Evolutionary conservation across 2,797 vertebrate species (phyloP).

Genomic region (Muscicapa striata): DNA sequence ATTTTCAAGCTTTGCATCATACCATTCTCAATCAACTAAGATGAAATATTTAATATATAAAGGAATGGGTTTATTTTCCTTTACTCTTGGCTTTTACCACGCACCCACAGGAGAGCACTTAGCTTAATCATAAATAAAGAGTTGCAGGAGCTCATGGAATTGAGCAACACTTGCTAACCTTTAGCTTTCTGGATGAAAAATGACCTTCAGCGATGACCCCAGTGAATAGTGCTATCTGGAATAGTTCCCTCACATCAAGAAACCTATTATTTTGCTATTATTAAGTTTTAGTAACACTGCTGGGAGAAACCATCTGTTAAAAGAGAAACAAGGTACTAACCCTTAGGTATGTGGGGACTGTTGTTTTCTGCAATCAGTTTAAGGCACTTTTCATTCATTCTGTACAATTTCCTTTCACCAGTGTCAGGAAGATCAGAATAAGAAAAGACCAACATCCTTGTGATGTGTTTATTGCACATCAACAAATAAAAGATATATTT

Average conservation of each 20-base stretch:
- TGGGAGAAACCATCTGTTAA: slow-evolving; percentile 43
- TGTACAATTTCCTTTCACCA: slow-evolving; percentile 26
- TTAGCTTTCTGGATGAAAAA: slow-evolving; percentile 46
- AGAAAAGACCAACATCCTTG: slow-evolving; percentile 32
- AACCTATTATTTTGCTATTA: slow-evolving; percentile 56
- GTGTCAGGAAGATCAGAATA: slow-evolving; percentile 38
- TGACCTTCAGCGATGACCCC: slow-evolving; percentile 37
- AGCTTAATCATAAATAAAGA: slow-evolving; percentile 53
- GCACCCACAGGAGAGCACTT: slow-evolving; percentile 2
- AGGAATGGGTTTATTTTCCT: slow-evolving; percentile 36
- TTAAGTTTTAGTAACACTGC: slow-evolving; percentile 52
- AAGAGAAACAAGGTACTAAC: slow-evolving; percentile 48
- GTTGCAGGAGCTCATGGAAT: slow-evolving; percentile 11
- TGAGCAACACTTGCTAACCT: slow-evolving; percentile 49
- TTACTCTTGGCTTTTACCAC: slow-evolving; percentile 40
- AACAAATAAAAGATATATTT: slow-evolving; percentile 60
- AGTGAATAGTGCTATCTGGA: slow-evolving; percentile 35
- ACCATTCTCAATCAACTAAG: slow-evolving; percentile 20
- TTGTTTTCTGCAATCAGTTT: slow-evolving; percentile 33
- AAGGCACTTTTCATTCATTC: slow-evolving; percentile 37
- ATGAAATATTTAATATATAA: slow-evolving; percentile 44
- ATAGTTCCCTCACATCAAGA: slow-evolving; percentile 18
- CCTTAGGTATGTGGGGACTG: neutral
- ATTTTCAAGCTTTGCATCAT: slow-evolving; percentile 32
- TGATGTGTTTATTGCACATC: slow-evolving; percentile 50